A percentile compares a stretch with the other conserved stretches of the same genome.
Conservation (phyloP, 2,888 invertebrate species). For the Polydrusus tereticollis region DNA sequence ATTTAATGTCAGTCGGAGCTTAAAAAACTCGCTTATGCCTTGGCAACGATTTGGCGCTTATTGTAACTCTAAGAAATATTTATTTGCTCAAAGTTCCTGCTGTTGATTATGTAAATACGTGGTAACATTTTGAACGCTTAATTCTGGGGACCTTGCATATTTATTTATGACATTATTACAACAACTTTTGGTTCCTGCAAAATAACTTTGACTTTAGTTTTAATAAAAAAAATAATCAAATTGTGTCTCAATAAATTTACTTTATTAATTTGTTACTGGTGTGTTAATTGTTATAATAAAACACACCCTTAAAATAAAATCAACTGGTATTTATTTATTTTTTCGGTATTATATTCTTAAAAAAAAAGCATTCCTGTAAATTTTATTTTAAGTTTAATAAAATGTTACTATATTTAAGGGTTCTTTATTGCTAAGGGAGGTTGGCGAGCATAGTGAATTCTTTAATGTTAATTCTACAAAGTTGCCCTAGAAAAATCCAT, state of each 20-base stretch:
- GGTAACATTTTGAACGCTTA: too few species aligned
- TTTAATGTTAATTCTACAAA: too few species aligned
- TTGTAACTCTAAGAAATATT: too few species aligned
- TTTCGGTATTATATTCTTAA: conserved; percentile 6
- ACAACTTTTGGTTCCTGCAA: neutral
- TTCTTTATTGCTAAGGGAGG: neutral
- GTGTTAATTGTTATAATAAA: conserved; percentile 3
- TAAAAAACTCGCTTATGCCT: too few species aligned
- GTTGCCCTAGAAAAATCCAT: too few species aligned
- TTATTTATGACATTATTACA: too few species aligned
- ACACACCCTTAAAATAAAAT: conserved; percentile 5
- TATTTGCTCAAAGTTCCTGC: too few species aligned
- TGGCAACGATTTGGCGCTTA: too few species aligned
- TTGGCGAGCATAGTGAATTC: too few species aligned
- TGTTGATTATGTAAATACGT: too few species aligned
- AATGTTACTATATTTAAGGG: conserved; percentile 23
- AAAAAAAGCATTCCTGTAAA: conserved; percentile 31
- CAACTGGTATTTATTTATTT: conserved; percentile 12
- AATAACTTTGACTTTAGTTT: neutral
- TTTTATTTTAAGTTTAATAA: conserved; percentile 32
- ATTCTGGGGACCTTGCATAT: too few species aligned
- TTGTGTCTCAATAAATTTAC: neutral
- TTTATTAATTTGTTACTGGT: conserved; percentile 5
- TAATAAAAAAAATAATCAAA: neutral
- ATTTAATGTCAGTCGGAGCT: too few species aligned